phyloP scores from a whole-genome alignment of 92 coral and sea anemone genomes.

The Siderastrea siderea region DNA sequence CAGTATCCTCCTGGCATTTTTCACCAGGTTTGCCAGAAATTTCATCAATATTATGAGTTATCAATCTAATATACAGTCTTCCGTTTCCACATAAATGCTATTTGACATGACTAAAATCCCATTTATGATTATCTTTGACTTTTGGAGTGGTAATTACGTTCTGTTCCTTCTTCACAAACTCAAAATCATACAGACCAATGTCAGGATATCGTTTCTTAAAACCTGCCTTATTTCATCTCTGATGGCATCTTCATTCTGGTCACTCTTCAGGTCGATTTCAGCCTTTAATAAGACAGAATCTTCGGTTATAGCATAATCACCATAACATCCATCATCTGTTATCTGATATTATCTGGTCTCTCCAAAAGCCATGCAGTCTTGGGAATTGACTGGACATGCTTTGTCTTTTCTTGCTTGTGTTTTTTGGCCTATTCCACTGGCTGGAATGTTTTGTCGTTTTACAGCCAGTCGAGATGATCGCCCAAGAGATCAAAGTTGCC shows the following conservation, averaged over 20 bases:
- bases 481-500: conserved; percentile 33
- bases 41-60: conserved; percentile 34
- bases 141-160: conserved; percentile 44
- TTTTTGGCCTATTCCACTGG: conserved; percentile 43
- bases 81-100: conserved; percentile 55
- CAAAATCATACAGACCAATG: conserved; percentile 45
- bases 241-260: conserved; percentile 52
- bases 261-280: conserved; percentile 58
- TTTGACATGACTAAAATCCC: conserved; percentile 72
- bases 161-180: conserved; percentile 68
- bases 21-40: conserved; percentile 43
- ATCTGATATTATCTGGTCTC: conserved; percentile 58
- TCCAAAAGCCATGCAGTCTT: conserved; percentile 64
- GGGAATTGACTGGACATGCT: conserved; percentile 48
- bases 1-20: conserved; percentile 16
- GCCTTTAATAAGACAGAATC: conserved; percentile 65
- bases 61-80: conserved; percentile 49
- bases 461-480: neutral
- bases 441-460: neutral
- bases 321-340: conserved; percentile 52
- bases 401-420: conserved; percentile 35
- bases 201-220: conserved; percentile 49
- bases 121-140: conserved; percentile 43
- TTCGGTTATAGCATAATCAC: conserved; percentile 66
- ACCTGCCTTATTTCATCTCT: conserved; percentile 53